These are phyloP conservation scores for Halcyon smyrnensis DNA, from an alignment of 2,797 vertebrate species.

Conservation along the genomic window DNA sequence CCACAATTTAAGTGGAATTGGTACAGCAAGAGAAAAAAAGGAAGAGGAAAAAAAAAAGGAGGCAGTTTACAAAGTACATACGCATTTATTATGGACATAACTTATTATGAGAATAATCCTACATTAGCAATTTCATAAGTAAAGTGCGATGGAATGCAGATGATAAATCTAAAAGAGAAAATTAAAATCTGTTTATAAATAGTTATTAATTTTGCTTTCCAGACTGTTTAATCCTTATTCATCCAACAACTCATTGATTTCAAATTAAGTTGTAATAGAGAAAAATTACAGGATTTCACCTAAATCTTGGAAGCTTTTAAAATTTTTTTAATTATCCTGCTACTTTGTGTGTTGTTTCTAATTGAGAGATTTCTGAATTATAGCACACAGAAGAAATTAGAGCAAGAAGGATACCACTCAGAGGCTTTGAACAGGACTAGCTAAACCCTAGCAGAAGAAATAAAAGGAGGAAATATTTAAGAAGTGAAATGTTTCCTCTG, in stretches of 20 bases:
- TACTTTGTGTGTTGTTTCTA: neutral
- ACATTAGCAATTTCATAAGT: neutral
- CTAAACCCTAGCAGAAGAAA: neutral
- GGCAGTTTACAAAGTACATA: neutral
- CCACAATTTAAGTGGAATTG: neutral
- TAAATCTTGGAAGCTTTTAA: neutral
- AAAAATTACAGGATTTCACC: neutral
- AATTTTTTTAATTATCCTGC: neutral
- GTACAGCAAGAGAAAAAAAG: neutral
- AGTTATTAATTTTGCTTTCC: slow-evolving; percentile 16
- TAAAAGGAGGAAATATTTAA: neutral
- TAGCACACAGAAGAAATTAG: neutral
- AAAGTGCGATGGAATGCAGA: neutral
- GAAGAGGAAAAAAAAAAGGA: neutral
- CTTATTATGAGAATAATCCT: neutral
- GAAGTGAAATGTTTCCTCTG: neutral
- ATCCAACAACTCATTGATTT: neutral
- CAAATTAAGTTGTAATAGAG: neutral
- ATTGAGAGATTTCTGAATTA: neutral
- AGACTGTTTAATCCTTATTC: neutral
- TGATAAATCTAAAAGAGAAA: slow-evolving; percentile 2
- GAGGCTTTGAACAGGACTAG: neutral
- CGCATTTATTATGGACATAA: neutral
- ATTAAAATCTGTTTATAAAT: slow-evolving; percentile 38
- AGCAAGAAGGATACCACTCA: neutral